phyloP scores from a whole-genome alignment of 1,140 invertebrate genomes.

The Drosophila sp. region DNA sequence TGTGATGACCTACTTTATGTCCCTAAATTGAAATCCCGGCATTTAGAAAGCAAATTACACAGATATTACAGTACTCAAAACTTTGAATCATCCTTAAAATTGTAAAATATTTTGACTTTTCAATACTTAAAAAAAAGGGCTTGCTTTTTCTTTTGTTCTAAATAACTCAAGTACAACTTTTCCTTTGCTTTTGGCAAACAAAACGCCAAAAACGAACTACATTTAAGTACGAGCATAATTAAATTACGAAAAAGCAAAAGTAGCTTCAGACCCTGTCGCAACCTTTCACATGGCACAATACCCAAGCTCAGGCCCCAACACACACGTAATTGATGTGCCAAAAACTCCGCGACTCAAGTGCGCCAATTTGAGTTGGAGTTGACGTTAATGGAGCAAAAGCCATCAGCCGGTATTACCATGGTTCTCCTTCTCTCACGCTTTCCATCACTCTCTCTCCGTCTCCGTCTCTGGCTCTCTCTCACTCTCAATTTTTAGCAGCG shows the following conservation, averaged over 20 bases:
- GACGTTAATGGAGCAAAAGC: conserved; percentile 63
- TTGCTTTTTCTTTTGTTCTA: background rate
- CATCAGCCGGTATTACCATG: conserved; percentile 50
- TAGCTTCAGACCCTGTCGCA: conserved; percentile 31
- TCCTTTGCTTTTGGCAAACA: conserved; percentile 3
- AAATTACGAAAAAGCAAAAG: conserved; percentile 27
- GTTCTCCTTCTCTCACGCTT: conserved; percentile 19
- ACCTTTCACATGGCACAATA: conserved; percentile 64
- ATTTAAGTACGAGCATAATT: conserved; percentile 9
- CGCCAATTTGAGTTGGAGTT: conserved; percentile 59
- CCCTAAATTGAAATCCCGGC: too few species aligned
- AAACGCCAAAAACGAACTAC: background rate
- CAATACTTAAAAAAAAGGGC: too few species aligned
- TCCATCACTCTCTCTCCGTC: conserved; percentile 20
- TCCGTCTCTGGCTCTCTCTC: conserved; percentile 7
- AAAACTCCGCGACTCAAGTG: conserved; percentile 49
- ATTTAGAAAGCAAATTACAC: too few species aligned
- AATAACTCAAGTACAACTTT: background rate
- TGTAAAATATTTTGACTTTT: too few species aligned
- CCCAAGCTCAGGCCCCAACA: conserved; percentile 2
- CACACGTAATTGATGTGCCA: conserved; percentile 45
- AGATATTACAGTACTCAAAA: too few species aligned
- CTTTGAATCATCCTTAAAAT: too few species aligned
- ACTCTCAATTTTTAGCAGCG: conserved; percentile 15
- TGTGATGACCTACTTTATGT: too few species aligned